These are phyloP conservation scores for Drosophila conformis DNA, from an alignment of 2,888 invertebrate species.

Conservation along the genomic window DNA sequence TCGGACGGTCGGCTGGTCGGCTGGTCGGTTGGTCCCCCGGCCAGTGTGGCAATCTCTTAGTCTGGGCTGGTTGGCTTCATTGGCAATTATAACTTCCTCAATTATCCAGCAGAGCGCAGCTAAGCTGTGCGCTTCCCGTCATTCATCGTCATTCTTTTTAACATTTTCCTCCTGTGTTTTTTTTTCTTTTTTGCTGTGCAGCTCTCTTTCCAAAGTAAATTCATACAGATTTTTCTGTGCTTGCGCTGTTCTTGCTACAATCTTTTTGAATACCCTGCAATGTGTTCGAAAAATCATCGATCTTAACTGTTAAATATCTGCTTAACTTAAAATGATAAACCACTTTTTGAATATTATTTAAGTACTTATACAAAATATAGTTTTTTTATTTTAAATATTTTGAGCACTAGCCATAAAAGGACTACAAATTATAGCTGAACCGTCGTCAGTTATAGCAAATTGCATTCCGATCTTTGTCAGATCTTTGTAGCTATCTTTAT, in stretches of 20 bases:
- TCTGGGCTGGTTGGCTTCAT: constrained; percentile 61
- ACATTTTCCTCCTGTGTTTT: constrained; percentile 67
- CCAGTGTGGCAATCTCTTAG: constrained; percentile 49
- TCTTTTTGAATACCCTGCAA: constrained; percentile 30
- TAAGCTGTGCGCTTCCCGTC: constrained; percentile 77
- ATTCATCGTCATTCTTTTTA: constrained; percentile 80
- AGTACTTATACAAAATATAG: background rate
- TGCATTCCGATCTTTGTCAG: background rate
- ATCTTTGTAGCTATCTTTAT: background rate
- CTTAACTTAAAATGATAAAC: background rate
- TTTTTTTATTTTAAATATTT: background rate
- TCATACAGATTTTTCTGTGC: constrained; percentile 54
- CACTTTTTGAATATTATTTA: background rate
- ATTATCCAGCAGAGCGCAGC: constrained; percentile 81
- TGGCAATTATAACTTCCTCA: constrained; percentile 84
- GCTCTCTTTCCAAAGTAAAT: constrained; percentile 57
- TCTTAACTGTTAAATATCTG: background rate
- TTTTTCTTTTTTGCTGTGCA: constrained; percentile 16
- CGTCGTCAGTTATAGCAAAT: no score
- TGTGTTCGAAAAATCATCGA: background rate
- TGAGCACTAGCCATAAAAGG: background rate
- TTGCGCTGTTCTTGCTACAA: background rate
- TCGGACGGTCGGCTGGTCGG: constrained; percentile 18
- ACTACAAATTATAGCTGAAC: no score
- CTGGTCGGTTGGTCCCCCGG: constrained; percentile 23